A percentile compares a stretch with the other conserved stretches of the same genome.
Conservation (phyloP, 2,888 invertebrate species). For the Oscheius sp. region DNA sequence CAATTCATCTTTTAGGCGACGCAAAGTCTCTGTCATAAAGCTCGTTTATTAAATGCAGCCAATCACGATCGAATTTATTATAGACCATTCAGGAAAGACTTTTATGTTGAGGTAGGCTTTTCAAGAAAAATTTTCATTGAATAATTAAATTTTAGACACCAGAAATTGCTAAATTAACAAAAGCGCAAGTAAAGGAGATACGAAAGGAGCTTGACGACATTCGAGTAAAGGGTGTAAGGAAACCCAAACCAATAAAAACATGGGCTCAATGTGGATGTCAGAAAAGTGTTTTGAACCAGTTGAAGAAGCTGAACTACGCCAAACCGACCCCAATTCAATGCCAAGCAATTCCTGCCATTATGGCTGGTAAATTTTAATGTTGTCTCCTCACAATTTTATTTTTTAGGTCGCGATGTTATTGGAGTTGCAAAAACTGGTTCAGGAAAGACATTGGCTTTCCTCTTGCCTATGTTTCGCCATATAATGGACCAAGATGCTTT, state of each 20-base stretch:
- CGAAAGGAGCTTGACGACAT: conserved; percentile 89
- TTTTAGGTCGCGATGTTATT: conserved; percentile 74
- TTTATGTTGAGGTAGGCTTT: conserved; percentile 90
- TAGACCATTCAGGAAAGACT: conserved; percentile 87
- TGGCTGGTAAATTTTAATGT: conserved; percentile 82
- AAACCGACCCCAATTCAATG: conserved; percentile 98
- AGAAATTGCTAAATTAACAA: conserved; percentile 89
- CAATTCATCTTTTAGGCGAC: conserved; percentile 36
- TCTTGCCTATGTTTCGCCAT: conserved; percentile 95
- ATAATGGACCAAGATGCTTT: conserved; percentile 90
- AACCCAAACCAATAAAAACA: conserved; percentile 89
- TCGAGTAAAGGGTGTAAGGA: conserved; percentile 83
- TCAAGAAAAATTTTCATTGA: neutral
- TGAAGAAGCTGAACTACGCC: conserved; percentile 86
- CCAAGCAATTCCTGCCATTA: conserved; percentile 88
- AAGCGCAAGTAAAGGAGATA: conserved; percentile 76
- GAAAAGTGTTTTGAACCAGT: conserved; percentile 89
- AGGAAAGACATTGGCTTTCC: conserved; percentile 96
- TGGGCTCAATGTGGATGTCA: conserved; percentile 99
- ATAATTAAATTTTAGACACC: conserved; percentile 75
- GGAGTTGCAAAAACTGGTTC: conserved; percentile 96
- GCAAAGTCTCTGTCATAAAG: conserved; percentile 68
- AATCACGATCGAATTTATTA: conserved; percentile 89
- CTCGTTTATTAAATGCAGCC: conserved; percentile 79
- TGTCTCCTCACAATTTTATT: neutral